Evolutionary conservation across 1,140 invertebrate species (phyloP).

Genomic region (Conopomorpha cramerella): DNA sequence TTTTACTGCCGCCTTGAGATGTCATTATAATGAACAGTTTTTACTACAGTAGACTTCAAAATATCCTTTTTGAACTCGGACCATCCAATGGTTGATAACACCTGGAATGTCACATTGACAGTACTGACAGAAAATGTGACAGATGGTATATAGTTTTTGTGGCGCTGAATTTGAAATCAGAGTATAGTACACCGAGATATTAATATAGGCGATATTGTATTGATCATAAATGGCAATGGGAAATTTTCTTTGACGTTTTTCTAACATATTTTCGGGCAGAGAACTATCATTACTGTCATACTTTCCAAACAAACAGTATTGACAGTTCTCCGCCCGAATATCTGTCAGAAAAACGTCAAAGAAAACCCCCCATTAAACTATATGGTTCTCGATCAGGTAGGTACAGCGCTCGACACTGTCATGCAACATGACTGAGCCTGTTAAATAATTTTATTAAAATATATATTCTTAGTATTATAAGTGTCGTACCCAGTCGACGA

Average conservation of each 20-base stretch:
- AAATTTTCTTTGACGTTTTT: too few species aligned
- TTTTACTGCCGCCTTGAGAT: too few species aligned
- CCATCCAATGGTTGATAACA: too few species aligned
- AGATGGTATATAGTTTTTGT: neutral
- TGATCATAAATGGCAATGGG: too few species aligned
- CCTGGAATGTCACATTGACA: too few species aligned
- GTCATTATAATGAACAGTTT: too few species aligned
- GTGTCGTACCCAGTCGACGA: constrained; percentile 88
- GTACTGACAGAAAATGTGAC: neutral
- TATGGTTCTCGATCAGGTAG: neutral
- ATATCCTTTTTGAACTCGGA: too few species aligned
- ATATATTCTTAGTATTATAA: neutral
- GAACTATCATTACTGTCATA: neutral
- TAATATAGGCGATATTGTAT: neutral
- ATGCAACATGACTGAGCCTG: neutral
- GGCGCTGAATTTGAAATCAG: neutral
- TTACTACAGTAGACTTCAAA: too few species aligned
- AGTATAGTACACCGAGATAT: neutral
- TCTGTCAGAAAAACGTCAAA: neutral
- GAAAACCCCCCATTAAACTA: neutral
- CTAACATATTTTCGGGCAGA: too few species aligned
- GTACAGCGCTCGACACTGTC: neutral
- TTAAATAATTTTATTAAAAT: neutral
- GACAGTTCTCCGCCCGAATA: too few species aligned
- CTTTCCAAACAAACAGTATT: too few species aligned